A percentile compares a stretch with the other conserved stretches of the same genome.
These are phyloP conservation scores for Periophthalmus magnuspinnatus DNA, from an alignment of 2,797 vertebrate genomes.

Conservation along the genomic window DNA sequence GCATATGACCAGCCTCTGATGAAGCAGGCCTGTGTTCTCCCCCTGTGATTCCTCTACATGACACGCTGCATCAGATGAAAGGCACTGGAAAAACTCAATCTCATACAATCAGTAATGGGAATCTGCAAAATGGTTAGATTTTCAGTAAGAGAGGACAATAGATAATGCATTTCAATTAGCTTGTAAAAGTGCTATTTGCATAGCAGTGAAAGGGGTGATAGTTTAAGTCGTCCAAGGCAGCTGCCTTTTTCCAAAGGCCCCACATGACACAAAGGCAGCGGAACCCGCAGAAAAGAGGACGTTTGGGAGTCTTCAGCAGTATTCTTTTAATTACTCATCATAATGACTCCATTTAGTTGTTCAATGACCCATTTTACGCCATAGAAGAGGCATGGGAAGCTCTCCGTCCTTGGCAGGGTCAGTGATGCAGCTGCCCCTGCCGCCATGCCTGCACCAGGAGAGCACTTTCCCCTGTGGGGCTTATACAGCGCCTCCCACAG, in stretches of 20 bases:
- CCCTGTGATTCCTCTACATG: slow-evolving; percentile 48
- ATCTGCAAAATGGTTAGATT: slow-evolving; percentile 65
- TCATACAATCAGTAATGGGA: slow-evolving; percentile 67
- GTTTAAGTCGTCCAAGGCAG: slow-evolving; percentile 73
- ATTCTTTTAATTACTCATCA: slow-evolving; percentile 85
- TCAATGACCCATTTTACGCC: slow-evolving; percentile 83
- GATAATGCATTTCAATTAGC: slow-evolving; percentile 78
- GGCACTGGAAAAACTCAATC: slow-evolving; percentile 60
- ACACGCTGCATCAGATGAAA: slow-evolving; percentile 60
- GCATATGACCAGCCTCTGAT: slow-evolving; percentile 47
- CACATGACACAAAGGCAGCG: slow-evolving; percentile 66
- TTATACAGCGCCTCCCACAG: slow-evolving; percentile 31
- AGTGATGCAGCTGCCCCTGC: slow-evolving; percentile 77
- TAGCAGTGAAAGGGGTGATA: slow-evolving; percentile 74
- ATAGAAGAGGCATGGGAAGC: slow-evolving; percentile 79
- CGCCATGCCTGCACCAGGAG: slow-evolving; percentile 52
- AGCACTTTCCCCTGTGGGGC: slow-evolving; percentile 17
- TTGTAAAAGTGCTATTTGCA: slow-evolving; percentile 70
- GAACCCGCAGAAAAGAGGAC: slow-evolving; percentile 70
- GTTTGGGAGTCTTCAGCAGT: slow-evolving; percentile 71
- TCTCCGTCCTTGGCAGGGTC: slow-evolving; percentile 80
- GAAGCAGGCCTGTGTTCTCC: slow-evolving; percentile 50
- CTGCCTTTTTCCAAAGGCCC: slow-evolving; percentile 71
- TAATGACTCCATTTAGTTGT: slow-evolving; percentile 85
- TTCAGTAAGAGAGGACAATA: slow-evolving; percentile 67